Base-by-base conservation (phyloP, 2,888 invertebrate species). In the Ecdyonurus torrentis region DNA sequence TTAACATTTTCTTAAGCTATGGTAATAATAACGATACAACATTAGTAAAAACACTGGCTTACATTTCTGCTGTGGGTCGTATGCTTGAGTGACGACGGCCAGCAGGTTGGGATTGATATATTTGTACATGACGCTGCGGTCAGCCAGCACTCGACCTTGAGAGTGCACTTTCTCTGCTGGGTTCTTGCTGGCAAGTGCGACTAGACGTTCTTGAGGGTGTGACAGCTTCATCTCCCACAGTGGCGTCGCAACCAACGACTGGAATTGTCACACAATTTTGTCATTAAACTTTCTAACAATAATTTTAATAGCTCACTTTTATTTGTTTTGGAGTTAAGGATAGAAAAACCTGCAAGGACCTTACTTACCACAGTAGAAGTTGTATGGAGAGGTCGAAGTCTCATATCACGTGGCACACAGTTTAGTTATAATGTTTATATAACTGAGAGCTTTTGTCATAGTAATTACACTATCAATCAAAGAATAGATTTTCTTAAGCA, bases 51-150 rank as follows among this genome's bases (percentile, higher is more conserved):
- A 19, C n/a, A n/a, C n/a, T n/a, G n/a, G 70, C 72, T 70, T 73
- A 88, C 88, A 83, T 79, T 90, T 91, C 69, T 89, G 86, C 61
- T 83, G 73, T 7, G 81, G 80, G 71, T 91, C 90, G 19, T 83
- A 80, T 25, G 86, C 86, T 71, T 90, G 83, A 0, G 91, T 88
- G 24, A 90, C 82, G 66, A 96, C 81, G 18, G 91, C 91, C 66
- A 96, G 85, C 67, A 99, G 79, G 78, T 99, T 99, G 25, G 99
- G 99, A 80, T 99, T 99, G 68, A 91, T 83, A 75, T 99, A 98
- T 77, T 99, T 99, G 79, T 99, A 99, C 52, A 98, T 83, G 62
- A 99, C 99, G 69, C 92, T 92, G 66, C 99, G 83, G 78, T 99
- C 98, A 50, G 89, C 89, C 67, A 98, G 78, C 61, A 97, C 97